phyloP scores from a whole-genome alignment of 2,113 vertebrate genomes.

The Caretta caretta region DNA sequence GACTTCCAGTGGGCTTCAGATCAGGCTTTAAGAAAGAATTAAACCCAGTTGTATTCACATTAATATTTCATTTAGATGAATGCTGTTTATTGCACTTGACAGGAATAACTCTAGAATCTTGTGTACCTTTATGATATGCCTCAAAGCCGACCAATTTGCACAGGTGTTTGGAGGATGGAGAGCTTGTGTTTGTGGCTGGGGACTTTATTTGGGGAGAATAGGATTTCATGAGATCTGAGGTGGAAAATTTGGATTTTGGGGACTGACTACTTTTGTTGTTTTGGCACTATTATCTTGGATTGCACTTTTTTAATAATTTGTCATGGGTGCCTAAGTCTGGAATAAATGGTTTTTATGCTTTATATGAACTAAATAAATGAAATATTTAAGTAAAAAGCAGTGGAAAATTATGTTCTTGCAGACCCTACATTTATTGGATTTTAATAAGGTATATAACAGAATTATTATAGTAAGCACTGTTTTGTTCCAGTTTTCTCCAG shows the following conservation, averaged over 20 bases:
- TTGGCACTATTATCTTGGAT: neutral
- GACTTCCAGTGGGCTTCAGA: neutral
- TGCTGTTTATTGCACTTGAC: neutral
- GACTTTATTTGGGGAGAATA: neutral
- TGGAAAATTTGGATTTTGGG: neutral
- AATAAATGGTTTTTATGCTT: neutral
- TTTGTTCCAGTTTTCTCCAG: slow-evolving; percentile 88
- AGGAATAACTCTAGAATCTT: neutral
- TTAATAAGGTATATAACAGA: neutral
- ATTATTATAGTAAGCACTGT: slow-evolving; percentile 26
- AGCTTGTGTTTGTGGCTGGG: neutral
- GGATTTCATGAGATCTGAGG: neutral
- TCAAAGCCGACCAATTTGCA: neutral
- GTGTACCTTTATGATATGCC: neutral
- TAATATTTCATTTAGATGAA: neutral
- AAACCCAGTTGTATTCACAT: neutral
- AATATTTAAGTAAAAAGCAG: neutral
- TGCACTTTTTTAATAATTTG: neutral
- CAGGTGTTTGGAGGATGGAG: neutral
- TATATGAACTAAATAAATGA: neutral
- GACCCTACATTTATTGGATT: neutral
- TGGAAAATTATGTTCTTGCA: neutral
- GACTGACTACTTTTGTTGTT: neutral
- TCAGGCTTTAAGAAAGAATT: neutral
- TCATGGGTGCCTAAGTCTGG: neutral